Base-by-base conservation (phyloP, 1,140 invertebrate species). In the Adelges cooleyi region DNA sequence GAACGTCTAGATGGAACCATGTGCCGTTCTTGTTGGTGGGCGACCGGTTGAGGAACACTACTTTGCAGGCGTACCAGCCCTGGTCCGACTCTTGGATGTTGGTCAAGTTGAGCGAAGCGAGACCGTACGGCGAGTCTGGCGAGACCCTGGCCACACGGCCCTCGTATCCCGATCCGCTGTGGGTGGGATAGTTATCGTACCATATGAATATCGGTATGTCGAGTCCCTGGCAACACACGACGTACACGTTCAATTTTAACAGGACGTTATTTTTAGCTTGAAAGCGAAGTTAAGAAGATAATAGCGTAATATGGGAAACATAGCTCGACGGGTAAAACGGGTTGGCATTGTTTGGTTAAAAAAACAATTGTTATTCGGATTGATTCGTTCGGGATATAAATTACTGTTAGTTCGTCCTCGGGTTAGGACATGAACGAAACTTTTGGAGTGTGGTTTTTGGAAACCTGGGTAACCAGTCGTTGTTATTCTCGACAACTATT, bases 21-120 rank as follows among this genome's bases (percentile, higher is more conserved):
- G 92, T 95, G 69, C 92, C 92, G 81, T 95, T 87, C 80, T 91
- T 86, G 11, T 67, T 67, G 76, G 88, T 90, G 68, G 90, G 90
- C 69, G 89, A 89, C 67, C 92, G 85, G 77, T 95, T 94, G 76
- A 95, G 86, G 80, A 95, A 95, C 74, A 92, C 89, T 73, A 95
- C 89, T 78, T 92, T 92, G 78, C 93, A 97, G 77, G 94, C 90
- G 80, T 96, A 97, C 92, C 92, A 95, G 72, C 93, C 93, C 77
- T 95, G 90, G 80, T 97, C 92, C 71, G 84, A 85, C 74, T 93
- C 91, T 65, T 83, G 81, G 73, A 96, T 93, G 73, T 90, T 87
- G 70, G 90, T 94, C 75, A 96, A 80, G 80, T 95, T 95, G 76
- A 95, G 88, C 69, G 90, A 93, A 65, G 92, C 92, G 22, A 86